Base-by-base conservation (phyloP, 2,113 vertebrate species). In the Epinephelus lanceolatus region DNA sequence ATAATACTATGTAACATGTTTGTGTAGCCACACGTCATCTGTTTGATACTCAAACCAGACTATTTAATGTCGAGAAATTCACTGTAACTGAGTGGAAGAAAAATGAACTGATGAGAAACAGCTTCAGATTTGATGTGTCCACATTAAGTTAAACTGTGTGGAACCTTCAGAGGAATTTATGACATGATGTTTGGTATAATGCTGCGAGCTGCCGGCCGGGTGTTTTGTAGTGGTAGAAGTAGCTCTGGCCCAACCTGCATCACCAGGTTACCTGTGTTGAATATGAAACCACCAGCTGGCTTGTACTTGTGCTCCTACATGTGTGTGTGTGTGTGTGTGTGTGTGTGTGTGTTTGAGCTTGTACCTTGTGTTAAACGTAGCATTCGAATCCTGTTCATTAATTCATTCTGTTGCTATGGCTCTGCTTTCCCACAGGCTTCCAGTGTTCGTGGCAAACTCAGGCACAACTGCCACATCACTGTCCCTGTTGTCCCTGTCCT, bases 381-480 rank as follows among this genome's bases (percentile, higher is more conserved):
- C 85, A 70, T 90, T 87, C 17, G 52, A 73, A 81, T 89, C 77
- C 81, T 91, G 90, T 93, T 94, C 83, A 94, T 93, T 94, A 89
- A 95, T 95, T 94, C 86, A 95, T 93, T 84, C 63, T 84, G 92
- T 92, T 92, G 87, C 91, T 89, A 87, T 89, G 72, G 88, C 86
- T 92, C 76, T 88, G 78, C 85, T 86, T 83, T 94, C 93, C 90
- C 87, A 79, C 59, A 69, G 85, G 93, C 85, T 67, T 75, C 83
- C 88, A 78, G 89, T 69, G 86, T 90, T 92, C 87, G 87, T 90
- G 91, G 94, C 62, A 91, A 92, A 90, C 83, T 76, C 81, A 33
- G 72, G 30, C 74, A 55, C 81, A 65, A 62, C 80, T 83, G 80
- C 81, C 83, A 78, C 90, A 80, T 85, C 71, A 47, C 65, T 67